Evolutionary conservation across 2,113 vertebrate species (phyloP).

Genomic region (Naja naja): DNA sequence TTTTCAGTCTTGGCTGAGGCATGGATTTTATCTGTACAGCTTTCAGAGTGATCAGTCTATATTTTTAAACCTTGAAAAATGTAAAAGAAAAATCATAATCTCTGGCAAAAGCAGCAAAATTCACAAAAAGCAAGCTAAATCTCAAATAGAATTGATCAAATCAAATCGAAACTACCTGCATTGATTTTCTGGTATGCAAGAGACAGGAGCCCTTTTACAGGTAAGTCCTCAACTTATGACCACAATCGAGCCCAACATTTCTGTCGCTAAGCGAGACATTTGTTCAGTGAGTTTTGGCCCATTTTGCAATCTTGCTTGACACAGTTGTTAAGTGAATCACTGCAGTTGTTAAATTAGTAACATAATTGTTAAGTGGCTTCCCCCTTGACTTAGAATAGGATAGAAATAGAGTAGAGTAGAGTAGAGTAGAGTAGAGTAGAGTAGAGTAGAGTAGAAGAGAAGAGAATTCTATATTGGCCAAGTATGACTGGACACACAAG

Average conservation of each 20-base stretch:
- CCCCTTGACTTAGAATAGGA: rapidly evolving
- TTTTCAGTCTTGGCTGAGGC: too few species aligned
- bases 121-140: neutral
- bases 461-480: too few species aligned
- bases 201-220: neutral
- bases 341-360: neutral
- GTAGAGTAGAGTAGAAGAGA: too few species aligned
- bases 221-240: neutral
- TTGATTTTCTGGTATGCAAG: neutral
- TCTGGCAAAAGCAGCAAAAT: neutral
- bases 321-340: slow-evolving; percentile 1
- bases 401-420: too few species aligned
- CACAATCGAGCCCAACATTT: too few species aligned
- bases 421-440: too few species aligned
- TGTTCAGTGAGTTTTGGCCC: too few species aligned
- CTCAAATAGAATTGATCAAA: neutral
- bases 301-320: too few species aligned
- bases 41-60: neutral
- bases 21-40: neutral
- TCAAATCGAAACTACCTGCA: neutral
- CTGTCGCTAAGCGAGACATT: too few species aligned
- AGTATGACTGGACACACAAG: too few species aligned
- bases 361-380: neutral
- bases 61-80: neutral
- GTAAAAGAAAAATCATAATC: neutral